Conservation (phyloP, 2,113 vertebrate genomes). For the Tinamus guttatus region DNA sequence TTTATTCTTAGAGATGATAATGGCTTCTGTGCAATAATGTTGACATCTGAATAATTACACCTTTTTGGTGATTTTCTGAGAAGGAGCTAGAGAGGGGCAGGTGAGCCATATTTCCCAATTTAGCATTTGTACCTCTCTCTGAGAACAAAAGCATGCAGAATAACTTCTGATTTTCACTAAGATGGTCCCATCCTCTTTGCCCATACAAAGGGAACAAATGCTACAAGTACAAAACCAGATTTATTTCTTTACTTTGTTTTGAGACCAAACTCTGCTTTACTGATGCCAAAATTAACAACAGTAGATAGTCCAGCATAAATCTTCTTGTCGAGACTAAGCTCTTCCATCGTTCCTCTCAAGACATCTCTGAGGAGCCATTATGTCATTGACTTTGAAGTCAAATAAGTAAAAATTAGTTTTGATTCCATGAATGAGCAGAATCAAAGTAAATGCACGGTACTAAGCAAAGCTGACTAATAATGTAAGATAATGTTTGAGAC, state of each 20-base stretch:
- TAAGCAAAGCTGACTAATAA: constrained; percentile 14
- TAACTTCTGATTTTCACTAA: not conserved
- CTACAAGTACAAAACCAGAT: not conserved
- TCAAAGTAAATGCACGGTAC: not conserved
- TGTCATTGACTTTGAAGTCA: not conserved
- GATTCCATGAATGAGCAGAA: not conserved
- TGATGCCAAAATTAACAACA: not conserved
- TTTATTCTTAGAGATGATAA: constrained; percentile 21
- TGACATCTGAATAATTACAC: not conserved
- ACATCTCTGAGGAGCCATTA: not conserved
- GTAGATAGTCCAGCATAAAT: not conserved
- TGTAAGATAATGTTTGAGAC: constrained; percentile 2
- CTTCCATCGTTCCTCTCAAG: not conserved
- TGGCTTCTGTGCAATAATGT: not conserved
- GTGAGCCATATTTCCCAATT: not conserved
- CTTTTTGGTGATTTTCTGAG: not conserved
- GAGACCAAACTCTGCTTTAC: not conserved
- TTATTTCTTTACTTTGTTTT: not conserved
- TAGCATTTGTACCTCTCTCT: not conserved
- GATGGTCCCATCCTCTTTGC: not conserved
- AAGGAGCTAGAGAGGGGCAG: not conserved
- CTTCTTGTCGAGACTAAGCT: not conserved
- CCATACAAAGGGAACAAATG: not conserved
- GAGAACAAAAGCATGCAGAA: not conserved
- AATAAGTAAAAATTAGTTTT: not conserved